phyloP scores from a whole-genome alignment of 2,113 vertebrate species.

The Kryptolebias marmoratus region DNA sequence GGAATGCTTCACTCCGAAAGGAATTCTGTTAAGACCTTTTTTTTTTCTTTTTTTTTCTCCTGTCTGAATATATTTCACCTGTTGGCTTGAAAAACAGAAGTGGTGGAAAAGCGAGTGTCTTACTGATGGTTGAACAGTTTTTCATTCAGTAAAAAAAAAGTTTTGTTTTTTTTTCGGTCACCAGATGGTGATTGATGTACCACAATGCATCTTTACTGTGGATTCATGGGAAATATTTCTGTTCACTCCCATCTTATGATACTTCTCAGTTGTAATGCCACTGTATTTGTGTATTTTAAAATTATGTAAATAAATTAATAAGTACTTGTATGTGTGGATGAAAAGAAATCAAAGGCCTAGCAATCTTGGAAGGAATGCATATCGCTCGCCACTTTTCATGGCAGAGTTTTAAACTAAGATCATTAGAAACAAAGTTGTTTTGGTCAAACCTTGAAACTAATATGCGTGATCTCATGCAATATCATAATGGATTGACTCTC shows the following conservation, averaged over 20 bases:
- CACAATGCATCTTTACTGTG: slow-evolving; percentile 66
- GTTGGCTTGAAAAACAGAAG: slow-evolving; percentile 45
- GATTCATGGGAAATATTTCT: slow-evolving; percentile 62
- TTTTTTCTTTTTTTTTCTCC: slow-evolving; percentile 10
- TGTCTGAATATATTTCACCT: slow-evolving; percentile 40
- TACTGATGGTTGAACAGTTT: slow-evolving; percentile 32
- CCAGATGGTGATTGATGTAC: slow-evolving; percentile 34
- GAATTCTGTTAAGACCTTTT: slow-evolving; percentile 34
- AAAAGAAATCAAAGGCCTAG: too few species aligned
- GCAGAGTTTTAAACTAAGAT: too few species aligned
- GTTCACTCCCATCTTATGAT: slow-evolving; percentile 53
- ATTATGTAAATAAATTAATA: slow-evolving; percentile 94
- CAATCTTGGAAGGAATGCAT: too few species aligned
- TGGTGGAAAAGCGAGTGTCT: slow-evolving; percentile 48
- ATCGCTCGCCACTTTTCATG: too few species aligned
- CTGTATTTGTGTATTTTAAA: slow-evolving; percentile 92
- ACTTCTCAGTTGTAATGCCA: slow-evolving; percentile 86
- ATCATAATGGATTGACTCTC: too few species aligned
- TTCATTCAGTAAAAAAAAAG: too few species aligned
- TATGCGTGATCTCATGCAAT: too few species aligned
- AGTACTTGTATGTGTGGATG: slow-evolving; percentile 82
- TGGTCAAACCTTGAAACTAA: too few species aligned
- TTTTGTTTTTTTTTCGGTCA: too few species aligned
- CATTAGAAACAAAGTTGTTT: too few species aligned
- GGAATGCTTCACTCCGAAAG: slow-evolving; percentile 53